These are phyloP conservation scores for Ochropleura leucogaster DNA, from an alignment of 2,888 invertebrate species.

Conservation along the genomic window DNA sequence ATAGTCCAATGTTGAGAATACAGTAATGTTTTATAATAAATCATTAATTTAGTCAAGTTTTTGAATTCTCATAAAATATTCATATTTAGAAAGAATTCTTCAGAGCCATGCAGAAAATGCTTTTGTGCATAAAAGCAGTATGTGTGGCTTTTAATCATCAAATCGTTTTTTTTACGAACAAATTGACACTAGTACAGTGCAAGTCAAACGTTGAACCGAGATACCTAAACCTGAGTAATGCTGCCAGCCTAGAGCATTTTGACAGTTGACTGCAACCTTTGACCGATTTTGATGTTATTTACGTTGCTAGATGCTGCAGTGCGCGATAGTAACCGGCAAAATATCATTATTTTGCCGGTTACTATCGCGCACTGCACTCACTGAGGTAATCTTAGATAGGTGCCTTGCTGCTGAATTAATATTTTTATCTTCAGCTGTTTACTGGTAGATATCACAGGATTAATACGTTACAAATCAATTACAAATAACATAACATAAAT, in stretches of 20 bases:
- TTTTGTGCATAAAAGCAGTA: no score
- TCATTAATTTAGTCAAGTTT: no score
- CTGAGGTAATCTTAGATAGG: background rate
- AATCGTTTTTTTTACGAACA: no score
- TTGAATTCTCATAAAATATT: no score
- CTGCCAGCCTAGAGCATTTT: background rate
- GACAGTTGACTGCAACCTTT: background rate
- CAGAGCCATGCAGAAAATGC: no score
- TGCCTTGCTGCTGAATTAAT: background rate
- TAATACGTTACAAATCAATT: background rate
- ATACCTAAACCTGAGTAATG: background rate
- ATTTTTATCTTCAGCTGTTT: background rate
- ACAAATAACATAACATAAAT: background rate
- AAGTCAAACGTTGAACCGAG: background rate
- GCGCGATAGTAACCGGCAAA: no score
- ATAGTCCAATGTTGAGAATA: no score
- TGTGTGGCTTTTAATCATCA: no score
- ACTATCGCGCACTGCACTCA: background rate
- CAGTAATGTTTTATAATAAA: no score
- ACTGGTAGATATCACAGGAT: slow-evolving; percentile 11
- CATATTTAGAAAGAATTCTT: no score
- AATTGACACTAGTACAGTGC: background rate
- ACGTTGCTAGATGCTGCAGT: background rate
- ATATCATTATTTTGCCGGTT: no score
- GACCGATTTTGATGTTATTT: background rate